phyloP scores from a whole-genome alignment of 2,113 vertebrate species.

The Rattus rattus region DNA sequence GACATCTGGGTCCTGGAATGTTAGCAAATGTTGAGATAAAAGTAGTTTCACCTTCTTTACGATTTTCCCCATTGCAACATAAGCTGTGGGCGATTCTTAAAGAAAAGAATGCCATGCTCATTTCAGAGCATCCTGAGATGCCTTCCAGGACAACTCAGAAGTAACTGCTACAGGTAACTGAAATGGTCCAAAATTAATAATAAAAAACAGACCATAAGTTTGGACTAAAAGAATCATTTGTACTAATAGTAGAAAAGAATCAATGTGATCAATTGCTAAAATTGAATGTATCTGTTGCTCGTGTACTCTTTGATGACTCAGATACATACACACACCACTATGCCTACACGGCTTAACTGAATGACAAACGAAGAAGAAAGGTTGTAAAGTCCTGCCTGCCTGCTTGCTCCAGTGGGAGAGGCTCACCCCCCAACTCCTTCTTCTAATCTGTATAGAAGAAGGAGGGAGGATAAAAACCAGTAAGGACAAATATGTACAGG shows the following conservation, averaged over 20 bases:
- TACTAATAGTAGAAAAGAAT: neutral
- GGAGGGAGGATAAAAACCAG: neutral
- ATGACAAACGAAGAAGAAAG: neutral
- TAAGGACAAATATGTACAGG: neutral
- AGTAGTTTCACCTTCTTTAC: neutral
- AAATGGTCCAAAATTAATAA: slow-evolving; percentile 12
- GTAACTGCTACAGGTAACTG: neutral
- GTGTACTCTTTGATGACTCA: neutral
- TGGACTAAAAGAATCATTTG: neutral
- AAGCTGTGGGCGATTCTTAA: neutral
- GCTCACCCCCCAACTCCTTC: neutral
- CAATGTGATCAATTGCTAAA: slow-evolving; percentile 16
- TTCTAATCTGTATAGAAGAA: neutral
- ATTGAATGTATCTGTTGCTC: neutral
- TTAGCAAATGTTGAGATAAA: neutral
- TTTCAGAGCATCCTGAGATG: slow-evolving; percentile 40
- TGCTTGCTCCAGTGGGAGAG: neutral
- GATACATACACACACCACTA: neutral
- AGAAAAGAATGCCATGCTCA: neutral
- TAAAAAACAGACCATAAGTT: neutral
- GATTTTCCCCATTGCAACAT: slow-evolving; percentile 42
- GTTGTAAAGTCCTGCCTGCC: neutral
- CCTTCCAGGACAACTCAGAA: neutral
- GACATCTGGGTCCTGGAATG: neutral
- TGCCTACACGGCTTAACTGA: slow-evolving; percentile 2